phyloP scores from a whole-genome alignment of 2,888 invertebrate species.

The Gonocerus acuteangulatus region DNA sequence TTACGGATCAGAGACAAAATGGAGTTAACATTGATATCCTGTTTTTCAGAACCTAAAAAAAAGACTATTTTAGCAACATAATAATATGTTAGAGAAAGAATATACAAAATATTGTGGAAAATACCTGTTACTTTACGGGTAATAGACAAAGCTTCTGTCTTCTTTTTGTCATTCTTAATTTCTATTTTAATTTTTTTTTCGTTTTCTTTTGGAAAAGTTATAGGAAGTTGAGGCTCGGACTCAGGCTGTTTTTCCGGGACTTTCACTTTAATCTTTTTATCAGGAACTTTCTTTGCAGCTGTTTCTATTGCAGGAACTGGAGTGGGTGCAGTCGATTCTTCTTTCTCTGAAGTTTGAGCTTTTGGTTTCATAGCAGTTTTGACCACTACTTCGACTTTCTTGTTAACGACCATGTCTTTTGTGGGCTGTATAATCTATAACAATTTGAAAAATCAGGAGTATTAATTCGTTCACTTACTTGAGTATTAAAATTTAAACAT shows the following conservation, averaged over 20 bases:
- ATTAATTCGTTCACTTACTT: not conserved
- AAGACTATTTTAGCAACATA: not conserved
- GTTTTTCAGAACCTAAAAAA: constrained; percentile 55
- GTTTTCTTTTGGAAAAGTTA: constrained; percentile 40
- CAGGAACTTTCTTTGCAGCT: not conserved
- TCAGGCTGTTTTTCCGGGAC: constrained; percentile 23
- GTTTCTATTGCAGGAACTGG: not conserved
- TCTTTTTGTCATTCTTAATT: constrained; percentile 46
- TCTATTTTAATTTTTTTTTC: constrained; percentile 26
- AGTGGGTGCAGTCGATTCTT: not conserved
- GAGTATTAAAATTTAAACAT: no score
- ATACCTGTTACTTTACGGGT: not conserved
- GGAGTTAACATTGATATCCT: constrained; percentile 49
- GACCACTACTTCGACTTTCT: not conserved
- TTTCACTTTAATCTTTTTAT: constrained; percentile 18
- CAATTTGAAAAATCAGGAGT: not conserved
- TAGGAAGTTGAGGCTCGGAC: constrained; percentile 35
- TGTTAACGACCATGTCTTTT: not conserved
- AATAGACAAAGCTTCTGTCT: constrained; percentile 50
- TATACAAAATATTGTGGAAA: no score
- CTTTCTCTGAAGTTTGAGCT: not conserved
- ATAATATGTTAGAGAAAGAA: no score
- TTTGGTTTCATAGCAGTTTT: not conserved
- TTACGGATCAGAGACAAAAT: constrained; percentile 67
- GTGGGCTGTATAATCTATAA: not conserved